Percentiles rank a stretch among this genome's conserved stretches.
These are phyloP conservation scores for Sciurus niger DNA, from an alignment of 2,113 vertebrate species.

Conservation along the genomic window DNA sequence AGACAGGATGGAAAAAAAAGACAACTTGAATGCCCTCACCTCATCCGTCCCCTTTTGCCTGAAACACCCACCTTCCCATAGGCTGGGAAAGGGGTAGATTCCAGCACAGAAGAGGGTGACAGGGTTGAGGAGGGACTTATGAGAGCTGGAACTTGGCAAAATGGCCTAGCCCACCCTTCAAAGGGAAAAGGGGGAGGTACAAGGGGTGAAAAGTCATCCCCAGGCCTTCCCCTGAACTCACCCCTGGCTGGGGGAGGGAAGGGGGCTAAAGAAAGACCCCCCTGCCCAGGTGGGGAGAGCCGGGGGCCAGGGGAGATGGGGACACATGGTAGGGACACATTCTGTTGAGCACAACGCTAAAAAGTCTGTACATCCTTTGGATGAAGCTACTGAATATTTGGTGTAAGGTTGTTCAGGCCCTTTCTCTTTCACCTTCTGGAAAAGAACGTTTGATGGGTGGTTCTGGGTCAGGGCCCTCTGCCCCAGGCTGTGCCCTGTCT, in stretches of 20 bases:
- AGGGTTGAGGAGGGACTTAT: background rate
- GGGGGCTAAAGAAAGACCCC: constrained; percentile 72
- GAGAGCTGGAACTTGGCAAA: constrained; percentile 77
- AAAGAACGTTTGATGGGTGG: constrained; percentile 74
- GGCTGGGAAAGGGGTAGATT: background rate
- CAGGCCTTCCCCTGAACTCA: constrained; percentile 64
- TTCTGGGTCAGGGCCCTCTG: constrained; percentile 62
- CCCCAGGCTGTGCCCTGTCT: constrained; percentile 60
- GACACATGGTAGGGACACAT: constrained; percentile 78
- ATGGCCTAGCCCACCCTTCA: constrained; percentile 74
- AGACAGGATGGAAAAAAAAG: constrained; percentile 79
- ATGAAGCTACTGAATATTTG: constrained; percentile 88
- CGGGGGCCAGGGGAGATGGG: background rate
- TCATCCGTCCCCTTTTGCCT: constrained; percentile 39
- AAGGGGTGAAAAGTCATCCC: constrained; percentile 50
- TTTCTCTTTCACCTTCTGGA: constrained; percentile 80
- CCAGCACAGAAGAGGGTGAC: constrained; percentile 62
- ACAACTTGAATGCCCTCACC: constrained; percentile 73
- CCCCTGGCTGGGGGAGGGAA: constrained; percentile 46
- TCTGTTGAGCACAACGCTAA: constrained; percentile 82
- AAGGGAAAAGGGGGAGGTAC: constrained; percentile 42
- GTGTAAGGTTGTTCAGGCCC: constrained; percentile 85
- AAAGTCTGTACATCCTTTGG: constrained; percentile 88
- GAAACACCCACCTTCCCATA: constrained; percentile 60
- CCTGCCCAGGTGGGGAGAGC: constrained; percentile 64